Percentiles rank a stretch among this genome's conserved stretches.
Evolutionary conservation across 2,888 invertebrate genomes (phyloP).

Genomic region (Tachina grossa): DNA sequence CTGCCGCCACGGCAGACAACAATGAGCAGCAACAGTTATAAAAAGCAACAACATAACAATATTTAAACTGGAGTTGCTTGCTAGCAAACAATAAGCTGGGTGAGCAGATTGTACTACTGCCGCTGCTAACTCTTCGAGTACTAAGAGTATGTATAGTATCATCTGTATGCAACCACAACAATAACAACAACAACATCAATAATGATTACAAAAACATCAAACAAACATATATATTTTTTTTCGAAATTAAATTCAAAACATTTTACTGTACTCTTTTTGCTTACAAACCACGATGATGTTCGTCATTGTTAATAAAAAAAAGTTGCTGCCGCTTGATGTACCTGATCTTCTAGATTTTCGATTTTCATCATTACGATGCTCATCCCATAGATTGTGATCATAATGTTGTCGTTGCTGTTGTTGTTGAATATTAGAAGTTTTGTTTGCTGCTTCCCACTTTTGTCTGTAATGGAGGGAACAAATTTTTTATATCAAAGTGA

Average conservation of each 20-base stretch:
- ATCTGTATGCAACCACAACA: conserved; percentile 24
- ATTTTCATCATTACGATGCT: conserved; percentile 59
- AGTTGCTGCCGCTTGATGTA: conserved; percentile 13
- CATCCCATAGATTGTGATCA: conserved; percentile 57
- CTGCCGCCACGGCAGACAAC: conserved; percentile 54
- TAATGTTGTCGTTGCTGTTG: background rate
- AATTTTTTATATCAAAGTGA: conserved; percentile 35
- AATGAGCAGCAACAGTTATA: conserved; percentile 44
- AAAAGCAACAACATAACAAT: conserved; percentile 51
- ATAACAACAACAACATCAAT: background rate
- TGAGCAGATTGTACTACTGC: conserved; percentile 37
- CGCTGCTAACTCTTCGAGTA: background rate
- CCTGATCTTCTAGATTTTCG: conserved; percentile 71
- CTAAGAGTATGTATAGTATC: conserved; percentile 10
- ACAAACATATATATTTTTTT: background rate
- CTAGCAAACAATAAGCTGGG: conserved; percentile 55
- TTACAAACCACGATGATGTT: conserved; percentile 15
- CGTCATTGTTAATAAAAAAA: conserved; percentile 16
- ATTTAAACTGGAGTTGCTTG: conserved; percentile 70
- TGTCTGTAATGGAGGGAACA: background rate
- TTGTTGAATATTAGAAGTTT: conserved; percentile 48
- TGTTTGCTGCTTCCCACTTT: conserved; percentile 35
- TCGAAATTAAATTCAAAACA: conserved; percentile 44
- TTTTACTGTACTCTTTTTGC: conserved; percentile 57
- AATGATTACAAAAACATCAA: conserved; percentile 39